Percentiles rank a stretch among this genome's conserved stretches.
phyloP scores from a whole-genome alignment of 2,797 vertebrate species.

The Bradypus variegatus region DNA sequence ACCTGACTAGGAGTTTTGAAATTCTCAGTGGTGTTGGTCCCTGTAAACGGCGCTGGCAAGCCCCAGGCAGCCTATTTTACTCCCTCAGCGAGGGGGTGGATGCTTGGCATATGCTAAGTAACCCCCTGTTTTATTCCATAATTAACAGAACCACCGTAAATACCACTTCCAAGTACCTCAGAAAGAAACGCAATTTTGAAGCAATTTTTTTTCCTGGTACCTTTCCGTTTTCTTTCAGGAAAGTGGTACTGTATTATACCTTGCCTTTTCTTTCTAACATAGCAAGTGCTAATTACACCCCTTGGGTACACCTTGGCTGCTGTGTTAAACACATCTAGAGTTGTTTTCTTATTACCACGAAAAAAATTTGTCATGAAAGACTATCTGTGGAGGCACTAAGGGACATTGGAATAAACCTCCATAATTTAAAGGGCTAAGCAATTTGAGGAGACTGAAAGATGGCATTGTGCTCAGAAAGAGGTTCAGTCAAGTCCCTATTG shows the following conservation, averaged over 20 bases:
- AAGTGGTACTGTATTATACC: neutral
- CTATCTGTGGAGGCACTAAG: constrained; percentile 20
- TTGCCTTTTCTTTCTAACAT: constrained; percentile 37
- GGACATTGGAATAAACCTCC: constrained; percentile 13
- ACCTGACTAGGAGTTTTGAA: neutral
- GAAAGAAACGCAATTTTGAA: constrained; percentile 38
- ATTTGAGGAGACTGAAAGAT: neutral
- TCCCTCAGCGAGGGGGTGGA: neutral
- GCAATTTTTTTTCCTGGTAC: neutral
- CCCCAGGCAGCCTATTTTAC: neutral
- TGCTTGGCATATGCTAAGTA: neutral
- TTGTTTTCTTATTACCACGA: constrained; percentile 57
- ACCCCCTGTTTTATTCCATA: constrained; percentile 27
- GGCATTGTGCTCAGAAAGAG: neutral
- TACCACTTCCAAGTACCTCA: neutral
- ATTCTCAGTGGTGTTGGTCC: neutral
- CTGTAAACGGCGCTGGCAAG: neutral
- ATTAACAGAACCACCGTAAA: constrained; percentile 30
- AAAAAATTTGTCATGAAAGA: constrained; percentile 53
- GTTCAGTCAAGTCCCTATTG: neutral
- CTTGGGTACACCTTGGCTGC: constrained; percentile 53
- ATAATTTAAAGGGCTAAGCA: constrained; percentile 26
- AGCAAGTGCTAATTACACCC: constrained; percentile 57
- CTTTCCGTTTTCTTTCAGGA: neutral
- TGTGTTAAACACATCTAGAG: constrained; percentile 52